Conservation (phyloP, 2,888 invertebrate genomes). For the Cosmia pyralina region DNA sequence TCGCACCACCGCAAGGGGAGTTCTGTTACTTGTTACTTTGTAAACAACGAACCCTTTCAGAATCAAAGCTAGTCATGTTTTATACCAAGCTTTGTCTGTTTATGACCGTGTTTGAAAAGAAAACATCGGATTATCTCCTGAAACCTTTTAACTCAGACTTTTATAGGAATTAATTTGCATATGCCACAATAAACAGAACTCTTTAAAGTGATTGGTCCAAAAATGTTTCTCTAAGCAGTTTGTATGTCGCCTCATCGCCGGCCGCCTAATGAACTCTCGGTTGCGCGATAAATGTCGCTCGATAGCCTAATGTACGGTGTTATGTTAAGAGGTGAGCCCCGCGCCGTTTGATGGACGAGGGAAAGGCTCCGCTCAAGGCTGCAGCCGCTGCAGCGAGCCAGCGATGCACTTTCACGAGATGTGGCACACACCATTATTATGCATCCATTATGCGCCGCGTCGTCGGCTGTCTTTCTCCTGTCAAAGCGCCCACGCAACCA, state of each 20-base stretch:
- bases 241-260: slow-evolving; percentile 30
- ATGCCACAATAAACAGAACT: neutral
- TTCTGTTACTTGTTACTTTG: slow-evolving; percentile 75
- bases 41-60: slow-evolving; percentile 77
- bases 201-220: neutral
- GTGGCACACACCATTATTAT: slow-evolving; percentile 83
- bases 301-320: slow-evolving; percentile 84
- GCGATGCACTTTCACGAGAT: slow-evolving; percentile 88
- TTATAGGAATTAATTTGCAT: slow-evolving; percentile 21
- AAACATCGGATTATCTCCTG: slow-evolving; percentile 13
- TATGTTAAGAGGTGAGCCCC: slow-evolving; percentile 81
- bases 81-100: slow-evolving; percentile 51
- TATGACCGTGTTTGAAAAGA: slow-evolving; percentile 30
- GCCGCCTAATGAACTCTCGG: slow-evolving; percentile 66
- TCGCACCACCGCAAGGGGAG: slow-evolving; percentile 75
- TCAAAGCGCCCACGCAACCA: slow-evolving; percentile 78
- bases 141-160: slow-evolving; percentile 1
- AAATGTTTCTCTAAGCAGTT: slow-evolving; percentile 28
- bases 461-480: slow-evolving; percentile 77
- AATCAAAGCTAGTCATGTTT: slow-evolving; percentile 59
- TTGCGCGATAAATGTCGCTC: slow-evolving; percentile 82
- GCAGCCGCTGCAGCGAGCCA: slow-evolving; percentile 66
- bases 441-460: slow-evolving; percentile 84
- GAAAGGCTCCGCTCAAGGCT: slow-evolving; percentile 88
- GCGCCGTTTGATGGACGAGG: slow-evolving; percentile 86